Conservation (phyloP, 2,113 vertebrate genomes). For the Sceloporus undulatus region DNA sequence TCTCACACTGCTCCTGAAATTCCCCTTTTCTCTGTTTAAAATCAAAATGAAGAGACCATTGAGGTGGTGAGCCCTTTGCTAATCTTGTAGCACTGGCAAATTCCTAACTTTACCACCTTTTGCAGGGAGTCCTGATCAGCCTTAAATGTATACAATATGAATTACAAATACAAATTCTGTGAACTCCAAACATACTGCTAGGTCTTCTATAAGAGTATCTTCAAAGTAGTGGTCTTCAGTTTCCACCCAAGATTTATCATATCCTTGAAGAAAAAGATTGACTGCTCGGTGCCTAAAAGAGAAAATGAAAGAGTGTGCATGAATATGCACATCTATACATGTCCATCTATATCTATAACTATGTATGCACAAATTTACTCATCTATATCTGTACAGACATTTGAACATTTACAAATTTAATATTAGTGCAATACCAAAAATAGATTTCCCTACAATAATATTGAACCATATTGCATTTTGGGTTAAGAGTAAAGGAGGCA, state of each 20-base stretch:
- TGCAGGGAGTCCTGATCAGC: not conserved
- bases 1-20: not conserved
- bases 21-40: not conserved
- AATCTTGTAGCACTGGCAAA: not conserved
- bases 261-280: slow-evolving; percentile 97
- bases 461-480: too few species aligned
- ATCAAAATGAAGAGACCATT: not conserved
- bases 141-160: not conserved
- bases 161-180: slow-evolving; percentile 37
- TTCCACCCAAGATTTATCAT: slow-evolving; percentile 97
- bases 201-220: slow-evolving; percentile 96
- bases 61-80: not conserved
- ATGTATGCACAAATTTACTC: too few species aligned
- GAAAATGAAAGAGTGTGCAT: slow-evolving; percentile 26
- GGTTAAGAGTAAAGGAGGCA: too few species aligned
- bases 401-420: too few species aligned
- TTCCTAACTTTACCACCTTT: not conserved
- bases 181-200: slow-evolving; percentile 84
- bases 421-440: not conserved
- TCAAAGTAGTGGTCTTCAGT: slow-evolving; percentile 98
- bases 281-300: slow-evolving; percentile 90
- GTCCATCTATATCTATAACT: too few species aligned
- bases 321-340: not conserved
- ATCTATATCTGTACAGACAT: too few species aligned
- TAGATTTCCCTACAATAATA: too few species aligned